Conservation (phyloP, 2,888 invertebrate genomes). For the Marronus borbonicus region DNA sequence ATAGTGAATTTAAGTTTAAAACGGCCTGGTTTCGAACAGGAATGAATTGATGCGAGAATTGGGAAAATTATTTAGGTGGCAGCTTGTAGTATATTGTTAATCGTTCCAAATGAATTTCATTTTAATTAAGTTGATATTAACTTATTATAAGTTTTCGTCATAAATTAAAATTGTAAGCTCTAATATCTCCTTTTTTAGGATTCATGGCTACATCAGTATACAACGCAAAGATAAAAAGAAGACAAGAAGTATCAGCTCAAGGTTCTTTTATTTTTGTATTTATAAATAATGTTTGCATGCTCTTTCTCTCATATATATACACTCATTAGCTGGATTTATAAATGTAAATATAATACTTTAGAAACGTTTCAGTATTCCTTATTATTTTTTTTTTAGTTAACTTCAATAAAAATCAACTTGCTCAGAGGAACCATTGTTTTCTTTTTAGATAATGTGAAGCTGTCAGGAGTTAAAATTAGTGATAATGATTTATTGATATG, state of each 20-base stretch:
- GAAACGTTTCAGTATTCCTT: constrained; percentile 26
- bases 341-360: constrained; percentile 19
- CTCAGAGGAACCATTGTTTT: constrained; percentile 19
- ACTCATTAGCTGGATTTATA: constrained; percentile 23
- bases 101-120: constrained; percentile 38
- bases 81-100: constrained; percentile 30
- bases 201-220: background rate
- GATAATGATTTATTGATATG: constrained; percentile 37
- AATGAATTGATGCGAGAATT: constrained; percentile 27
- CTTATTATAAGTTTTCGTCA: background rate
- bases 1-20: constrained; percentile 44
- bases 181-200: constrained; percentile 20
- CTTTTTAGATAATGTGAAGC: background rate
- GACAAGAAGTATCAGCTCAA: background rate
- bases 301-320: background rate
- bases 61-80: constrained; percentile 21
- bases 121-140: background rate
- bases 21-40: constrained; percentile 50
- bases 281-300: constrained; percentile 30
- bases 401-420: background rate
- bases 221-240: constrained; percentile 11
- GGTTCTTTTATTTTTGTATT: constrained; percentile 14
- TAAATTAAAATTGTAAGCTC: background rate
- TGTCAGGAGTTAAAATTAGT: constrained; percentile 39
- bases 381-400: constrained; percentile 25